phyloP scores from a whole-genome alignment of 2,113 vertebrate species.

The Microtus richardsoni region DNA sequence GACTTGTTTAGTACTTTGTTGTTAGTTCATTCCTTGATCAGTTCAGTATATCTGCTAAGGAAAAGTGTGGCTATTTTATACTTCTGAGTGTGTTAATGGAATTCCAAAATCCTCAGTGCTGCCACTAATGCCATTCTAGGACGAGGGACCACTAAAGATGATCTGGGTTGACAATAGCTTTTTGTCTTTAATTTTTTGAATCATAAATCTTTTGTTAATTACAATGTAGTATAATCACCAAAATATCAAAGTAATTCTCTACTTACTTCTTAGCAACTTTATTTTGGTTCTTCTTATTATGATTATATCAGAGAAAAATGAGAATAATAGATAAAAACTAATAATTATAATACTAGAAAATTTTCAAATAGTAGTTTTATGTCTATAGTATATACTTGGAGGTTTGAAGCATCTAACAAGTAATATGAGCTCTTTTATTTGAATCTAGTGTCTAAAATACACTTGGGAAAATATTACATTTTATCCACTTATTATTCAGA shows the following conservation, averaged over 20 bases:
- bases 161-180: constrained; percentile 30
- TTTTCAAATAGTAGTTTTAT: constrained; percentile 41
- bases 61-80: background rate
- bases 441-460: constrained; percentile 10
- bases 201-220: constrained; percentile 53
- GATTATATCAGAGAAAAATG: constrained; percentile 19
- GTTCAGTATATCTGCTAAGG: background rate
- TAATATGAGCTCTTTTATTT: constrained; percentile 48
- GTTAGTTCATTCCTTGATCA: background rate
- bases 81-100: background rate
- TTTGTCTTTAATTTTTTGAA: background rate
- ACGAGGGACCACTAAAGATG: background rate
- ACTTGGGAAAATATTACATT: constrained; percentile 19
- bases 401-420: constrained; percentile 38
- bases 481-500: constrained; percentile 17
- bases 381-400: constrained; percentile 10
- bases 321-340: constrained; percentile 19
- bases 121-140: background rate
- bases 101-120: background rate
- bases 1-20: background rate
- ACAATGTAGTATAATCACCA: constrained; percentile 20
- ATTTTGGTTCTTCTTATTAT: background rate
- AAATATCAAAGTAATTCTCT: background rate
- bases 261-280: constrained; percentile 31
- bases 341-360: constrained; percentile 21